Conservation (phyloP, 2,797 vertebrate genomes). For the Rhodeus uyekii region DNA sequence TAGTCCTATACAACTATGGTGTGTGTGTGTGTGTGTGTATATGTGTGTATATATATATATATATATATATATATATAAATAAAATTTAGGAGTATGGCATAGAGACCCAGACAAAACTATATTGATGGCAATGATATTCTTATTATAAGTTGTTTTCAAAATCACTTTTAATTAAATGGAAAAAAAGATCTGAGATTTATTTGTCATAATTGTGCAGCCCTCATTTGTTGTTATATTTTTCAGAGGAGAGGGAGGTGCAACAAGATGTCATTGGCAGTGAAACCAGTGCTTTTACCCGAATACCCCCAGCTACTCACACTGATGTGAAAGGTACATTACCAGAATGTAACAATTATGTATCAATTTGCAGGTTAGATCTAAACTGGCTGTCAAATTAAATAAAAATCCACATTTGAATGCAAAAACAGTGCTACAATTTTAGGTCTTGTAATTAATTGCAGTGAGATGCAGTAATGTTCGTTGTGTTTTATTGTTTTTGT, state of each 20-base stretch:
- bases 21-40: neutral
- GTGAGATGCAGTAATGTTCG: neutral
- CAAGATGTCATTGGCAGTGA: constrained; percentile 69
- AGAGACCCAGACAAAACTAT: neutral
- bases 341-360: neutral
- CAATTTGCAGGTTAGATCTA: too few relatives aligned
- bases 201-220: neutral
- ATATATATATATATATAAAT: too few relatives aligned
- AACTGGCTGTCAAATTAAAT: neutral
- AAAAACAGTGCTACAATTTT: neutral
- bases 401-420: neutral
- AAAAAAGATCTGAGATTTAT: neutral
- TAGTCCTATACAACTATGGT: neutral
- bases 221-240: neutral
- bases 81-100: neutral
- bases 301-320: constrained; percentile 57
- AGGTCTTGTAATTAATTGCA: too few relatives aligned
- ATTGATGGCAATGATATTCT: neutral
- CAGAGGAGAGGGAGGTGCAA: constrained; percentile 56
- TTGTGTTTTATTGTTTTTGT: neutral
- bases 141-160: neutral
- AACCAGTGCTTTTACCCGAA: constrained; percentile 76
- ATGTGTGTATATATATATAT: too few relatives aligned
- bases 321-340: constrained; percentile 44
- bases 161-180: neutral